A percentile compares a stretch with the other conserved stretches of the same genome.
Conservation (phyloP, 2,113 vertebrate genomes). For the Toxotes chatareus region DNA sequence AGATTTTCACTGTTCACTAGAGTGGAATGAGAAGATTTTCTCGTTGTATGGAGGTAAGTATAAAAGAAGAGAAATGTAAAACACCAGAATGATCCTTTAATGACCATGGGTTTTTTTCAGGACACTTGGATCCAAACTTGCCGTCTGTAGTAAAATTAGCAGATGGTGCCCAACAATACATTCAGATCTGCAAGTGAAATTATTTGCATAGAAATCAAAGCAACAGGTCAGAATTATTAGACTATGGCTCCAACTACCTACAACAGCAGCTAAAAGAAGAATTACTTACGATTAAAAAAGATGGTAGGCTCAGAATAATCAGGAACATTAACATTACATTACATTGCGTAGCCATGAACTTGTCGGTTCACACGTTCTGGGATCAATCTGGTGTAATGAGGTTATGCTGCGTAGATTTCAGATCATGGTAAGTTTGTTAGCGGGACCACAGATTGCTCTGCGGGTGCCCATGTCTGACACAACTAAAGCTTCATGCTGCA, state of each 20-base stretch:
- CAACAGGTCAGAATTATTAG: slow-evolving; percentile 13
- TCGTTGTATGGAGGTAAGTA: background rate
- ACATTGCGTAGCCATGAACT: slow-evolving; percentile 33
- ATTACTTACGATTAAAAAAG: background rate
- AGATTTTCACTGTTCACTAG: background rate
- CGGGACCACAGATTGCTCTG: background rate
- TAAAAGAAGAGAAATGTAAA: slow-evolving; percentile 15
- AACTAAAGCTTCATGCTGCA: background rate
- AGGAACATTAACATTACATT: slow-evolving; percentile 38
- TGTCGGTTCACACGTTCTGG: slow-evolving; percentile 4
- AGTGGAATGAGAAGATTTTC: background rate
- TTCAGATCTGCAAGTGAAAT: slow-evolving; percentile 50
- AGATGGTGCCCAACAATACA: slow-evolving; percentile 32
- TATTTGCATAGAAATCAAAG: slow-evolving; percentile 72
- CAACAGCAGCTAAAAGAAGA: slow-evolving; percentile 48
- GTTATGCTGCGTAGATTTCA: background rate
- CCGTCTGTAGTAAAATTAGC: background rate
- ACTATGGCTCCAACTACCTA: slow-evolving; percentile 37
- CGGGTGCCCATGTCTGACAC: background rate
- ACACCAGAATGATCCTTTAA: slow-evolving; percentile 35
- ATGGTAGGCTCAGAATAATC: slow-evolving; percentile 53
- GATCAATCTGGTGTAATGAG: background rate
- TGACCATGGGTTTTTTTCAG: background rate
- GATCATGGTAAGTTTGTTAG: background rate
- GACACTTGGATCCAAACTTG: slow-evolving; percentile 9